phyloP scores from a whole-genome alignment of 2,888 invertebrate genomes.

The Ischnura elegans region DNA sequence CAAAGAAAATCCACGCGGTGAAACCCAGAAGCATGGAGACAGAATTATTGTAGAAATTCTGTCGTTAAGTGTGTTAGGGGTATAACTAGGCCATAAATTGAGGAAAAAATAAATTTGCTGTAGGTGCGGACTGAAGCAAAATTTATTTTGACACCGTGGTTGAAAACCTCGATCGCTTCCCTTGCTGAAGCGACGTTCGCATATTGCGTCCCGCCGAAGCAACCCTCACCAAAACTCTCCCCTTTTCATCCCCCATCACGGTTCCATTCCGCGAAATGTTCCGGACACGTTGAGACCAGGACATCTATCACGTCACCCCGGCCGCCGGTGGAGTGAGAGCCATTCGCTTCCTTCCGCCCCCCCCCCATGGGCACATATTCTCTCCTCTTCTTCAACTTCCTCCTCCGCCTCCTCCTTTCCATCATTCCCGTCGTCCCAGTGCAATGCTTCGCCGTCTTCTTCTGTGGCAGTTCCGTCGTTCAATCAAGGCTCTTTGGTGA shows the following conservation, averaged over 20 bases:
- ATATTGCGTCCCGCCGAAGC: conserved; percentile 30
- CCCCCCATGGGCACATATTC: background rate
- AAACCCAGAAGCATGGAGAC: no score
- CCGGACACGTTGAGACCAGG: conserved; percentile 55
- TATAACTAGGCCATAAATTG: conserved; percentile 27
- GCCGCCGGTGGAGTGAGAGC: background rate
- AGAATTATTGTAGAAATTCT: no score
- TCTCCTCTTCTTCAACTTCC: background rate
- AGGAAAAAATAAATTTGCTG: background rate
- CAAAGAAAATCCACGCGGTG: no score
- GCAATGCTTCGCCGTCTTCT: background rate
- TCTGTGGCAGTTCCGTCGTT: background rate
- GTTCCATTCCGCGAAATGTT: background rate
- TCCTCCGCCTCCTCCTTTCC: background rate
- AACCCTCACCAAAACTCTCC: background rate
- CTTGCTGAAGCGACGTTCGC: background rate
- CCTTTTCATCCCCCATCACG: conserved; percentile 14
- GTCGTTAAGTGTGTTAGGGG: no score
- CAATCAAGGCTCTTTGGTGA: background rate
- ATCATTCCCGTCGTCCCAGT: background rate
- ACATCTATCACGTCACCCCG: conserved; percentile 58
- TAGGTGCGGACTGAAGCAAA: background rate
- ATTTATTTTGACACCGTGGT: conserved; percentile 55
- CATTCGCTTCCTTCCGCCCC: background rate
- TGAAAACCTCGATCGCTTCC: conserved; percentile 60